Conservation (phyloP, 2,797 vertebrate species). For the Tragelaphus eurycerus region DNA sequence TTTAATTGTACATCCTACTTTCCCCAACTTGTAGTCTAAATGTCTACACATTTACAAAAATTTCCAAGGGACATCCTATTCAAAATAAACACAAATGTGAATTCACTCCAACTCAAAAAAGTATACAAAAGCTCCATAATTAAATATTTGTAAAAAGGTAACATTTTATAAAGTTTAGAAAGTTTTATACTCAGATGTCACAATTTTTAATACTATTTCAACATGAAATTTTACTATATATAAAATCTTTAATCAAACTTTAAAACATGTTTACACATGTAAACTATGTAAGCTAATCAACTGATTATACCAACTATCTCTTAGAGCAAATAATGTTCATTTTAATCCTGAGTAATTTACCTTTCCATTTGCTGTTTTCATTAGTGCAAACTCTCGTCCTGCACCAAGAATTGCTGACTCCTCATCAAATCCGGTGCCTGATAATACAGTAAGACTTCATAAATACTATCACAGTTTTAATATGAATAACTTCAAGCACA, state of each 20-base stretch:
- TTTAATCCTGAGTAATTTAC: conserved; percentile 80
- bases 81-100: conserved; percentile 49
- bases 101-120: neutral
- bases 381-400: conserved; percentile 98
- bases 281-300: conserved; percentile 17
- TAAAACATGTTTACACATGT: conserved; percentile 3
- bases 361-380: conserved; percentile 99
- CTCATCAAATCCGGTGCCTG: conserved; percentile 98
- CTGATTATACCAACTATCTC: neutral
- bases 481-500: neutral
- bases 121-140: neutral
- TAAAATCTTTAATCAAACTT: neutral
- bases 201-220: conserved; percentile 22
- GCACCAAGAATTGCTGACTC: conserved; percentile 97
- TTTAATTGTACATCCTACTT: neutral
- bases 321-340: conserved; percentile 8
- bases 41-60: neutral
- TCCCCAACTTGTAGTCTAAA: neutral
- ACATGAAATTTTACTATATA: neutral
- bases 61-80: neutral
- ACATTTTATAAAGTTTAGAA: conserved; percentile 22
- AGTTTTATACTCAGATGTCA: neutral
- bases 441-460: conserved; percentile 3
- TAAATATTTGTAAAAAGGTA: conserved; percentile 3
- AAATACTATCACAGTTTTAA: conserved; percentile 10